Base-by-base conservation (phyloP, 1,140 invertebrate species). In the Pomacea maculata region DNA sequence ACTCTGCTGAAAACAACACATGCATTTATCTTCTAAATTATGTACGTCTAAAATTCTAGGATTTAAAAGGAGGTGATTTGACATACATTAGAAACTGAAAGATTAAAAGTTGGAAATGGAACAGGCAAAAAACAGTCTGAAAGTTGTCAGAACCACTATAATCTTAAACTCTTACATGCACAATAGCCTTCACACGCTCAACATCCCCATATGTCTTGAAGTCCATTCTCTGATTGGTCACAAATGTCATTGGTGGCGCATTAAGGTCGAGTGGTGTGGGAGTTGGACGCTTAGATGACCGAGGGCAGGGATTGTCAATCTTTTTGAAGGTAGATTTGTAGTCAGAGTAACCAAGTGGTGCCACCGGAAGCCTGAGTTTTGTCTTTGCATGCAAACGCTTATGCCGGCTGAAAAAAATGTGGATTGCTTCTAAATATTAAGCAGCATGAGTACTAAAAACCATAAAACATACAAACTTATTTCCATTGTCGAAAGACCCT, bases 261-360 rank as follows among this genome's bases (percentile, higher is more conserved):
- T 86, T 80, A 1, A 80, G 81, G 29, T 86, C 83, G 12, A 83
- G 71, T 6, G 83, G 79, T 17, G 64, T 78, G 5, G 74, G 79
- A n/a, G 85, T 84, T 0, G 89, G 89, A 29, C 87, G 72, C 75
- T 90, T 90, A 72, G 85, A 89, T 57, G 89, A 90, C 19, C 89
- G 52, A 15, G 89, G 89, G 71, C 88, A 84, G 71, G 85, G 84
- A 72, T 88, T 29, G 34, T 81, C n/a, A 14, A 85, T 76, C 2
- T 85, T 85, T 80, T 85, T 83, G 77, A 84, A 87, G 25, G 85
- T 88, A 15, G 80, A 75, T 61, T 78, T 77, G 78, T 88, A 86
- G 74, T 87, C 86, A 19, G 87, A 86, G 57, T 85, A 80, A 25
- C 82, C 84, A 73, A 86, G 83, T 64, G 82, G 82, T 61, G 17